phyloP scores from a whole-genome alignment of 2,797 vertebrate genomes.

The Poeciliopsis presidionis region DNA sequence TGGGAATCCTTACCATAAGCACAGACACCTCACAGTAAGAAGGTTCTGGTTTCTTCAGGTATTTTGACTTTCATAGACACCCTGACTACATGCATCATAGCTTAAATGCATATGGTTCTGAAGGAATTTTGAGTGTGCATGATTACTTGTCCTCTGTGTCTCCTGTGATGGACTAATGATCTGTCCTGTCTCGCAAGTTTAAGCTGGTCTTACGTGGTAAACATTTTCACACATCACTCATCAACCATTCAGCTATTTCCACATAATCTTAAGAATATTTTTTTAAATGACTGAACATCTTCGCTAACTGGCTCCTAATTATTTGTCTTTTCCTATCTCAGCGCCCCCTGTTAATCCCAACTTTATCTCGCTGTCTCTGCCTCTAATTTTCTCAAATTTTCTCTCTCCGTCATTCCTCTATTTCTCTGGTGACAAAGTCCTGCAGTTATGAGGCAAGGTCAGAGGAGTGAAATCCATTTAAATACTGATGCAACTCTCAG shows the following conservation, averaged over 20 bases:
- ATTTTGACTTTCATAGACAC: neutral
- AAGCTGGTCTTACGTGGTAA: neutral
- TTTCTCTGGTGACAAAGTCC: slow-evolving; percentile 80
- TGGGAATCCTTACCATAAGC: neutral
- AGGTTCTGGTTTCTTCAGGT: neutral
- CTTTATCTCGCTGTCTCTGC: slow-evolving; percentile 63
- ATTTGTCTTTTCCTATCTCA: slow-evolving; percentile 14
- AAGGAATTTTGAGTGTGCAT: neutral
- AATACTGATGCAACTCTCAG: slow-evolving; percentile 78
- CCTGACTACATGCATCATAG: neutral
- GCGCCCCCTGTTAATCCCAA: slow-evolving; percentile 52
- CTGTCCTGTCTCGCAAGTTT: neutral
- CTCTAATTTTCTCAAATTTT: slow-evolving; percentile 65
- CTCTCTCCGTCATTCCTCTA: slow-evolving; percentile 52
- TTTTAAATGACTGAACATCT: neutral
- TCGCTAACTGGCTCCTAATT: neutral
- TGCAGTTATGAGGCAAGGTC: slow-evolving; percentile 81
- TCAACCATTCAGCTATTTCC: neutral
- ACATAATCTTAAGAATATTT: neutral
- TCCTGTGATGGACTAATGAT: neutral
- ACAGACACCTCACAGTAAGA: neutral
- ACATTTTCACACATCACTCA: neutral
- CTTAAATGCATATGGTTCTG: neutral
- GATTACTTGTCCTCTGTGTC: neutral
- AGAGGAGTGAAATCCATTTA: slow-evolving; percentile 78